Evolutionary conservation across 1,140 invertebrate species (phyloP).

Genomic region (Drosophila ogumai): DNA sequence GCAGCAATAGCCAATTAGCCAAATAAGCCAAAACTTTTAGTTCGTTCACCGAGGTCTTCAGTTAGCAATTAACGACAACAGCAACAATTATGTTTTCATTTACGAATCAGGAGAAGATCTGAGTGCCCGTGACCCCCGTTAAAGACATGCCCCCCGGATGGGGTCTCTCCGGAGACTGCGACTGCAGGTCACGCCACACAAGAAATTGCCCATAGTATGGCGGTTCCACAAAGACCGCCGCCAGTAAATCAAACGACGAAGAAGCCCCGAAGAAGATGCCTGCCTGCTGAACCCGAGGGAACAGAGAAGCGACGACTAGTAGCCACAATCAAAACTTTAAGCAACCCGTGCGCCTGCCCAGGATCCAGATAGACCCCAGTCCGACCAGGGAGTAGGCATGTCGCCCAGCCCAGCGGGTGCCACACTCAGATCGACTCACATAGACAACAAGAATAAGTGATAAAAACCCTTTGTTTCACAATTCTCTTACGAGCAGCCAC

Average conservation of each 20-base stretch:
- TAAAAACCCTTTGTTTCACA: conserved; percentile 76
- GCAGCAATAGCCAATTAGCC: conserved; percentile 78
- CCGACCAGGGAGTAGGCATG: neutral
- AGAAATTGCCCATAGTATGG: conserved; percentile 57
- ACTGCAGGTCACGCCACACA: conserved; percentile 36
- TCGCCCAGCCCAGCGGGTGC: conserved; percentile 12
- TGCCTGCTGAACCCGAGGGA: conserved; percentile 53
- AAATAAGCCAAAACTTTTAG: conserved; percentile 80
- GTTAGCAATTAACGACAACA: conserved; percentile 72
- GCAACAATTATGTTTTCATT: conserved; percentile 74
- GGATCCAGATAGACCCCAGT: neutral
- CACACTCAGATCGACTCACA: conserved; percentile 30
- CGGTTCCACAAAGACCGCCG: conserved; percentile 12
- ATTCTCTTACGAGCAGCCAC: conserved; percentile 75
- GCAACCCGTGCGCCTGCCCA: conserved; percentile 26
- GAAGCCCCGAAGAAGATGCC: conserved; percentile 63
- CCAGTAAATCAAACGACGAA: conserved; percentile 24
- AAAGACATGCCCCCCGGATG: conserved; percentile 3
- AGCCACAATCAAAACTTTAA: conserved; percentile 50
- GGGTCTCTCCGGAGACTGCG: conserved; percentile 10
- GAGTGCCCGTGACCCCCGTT: conserved; percentile 20
- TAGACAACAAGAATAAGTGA: conserved; percentile 76
- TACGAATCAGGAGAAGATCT: conserved; percentile 50
- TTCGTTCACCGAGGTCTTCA: conserved; percentile 56
- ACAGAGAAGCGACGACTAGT: conserved; percentile 23